phyloP scores from a whole-genome alignment of 1,140 invertebrate genomes.

The Brachionus rubens region DNA sequence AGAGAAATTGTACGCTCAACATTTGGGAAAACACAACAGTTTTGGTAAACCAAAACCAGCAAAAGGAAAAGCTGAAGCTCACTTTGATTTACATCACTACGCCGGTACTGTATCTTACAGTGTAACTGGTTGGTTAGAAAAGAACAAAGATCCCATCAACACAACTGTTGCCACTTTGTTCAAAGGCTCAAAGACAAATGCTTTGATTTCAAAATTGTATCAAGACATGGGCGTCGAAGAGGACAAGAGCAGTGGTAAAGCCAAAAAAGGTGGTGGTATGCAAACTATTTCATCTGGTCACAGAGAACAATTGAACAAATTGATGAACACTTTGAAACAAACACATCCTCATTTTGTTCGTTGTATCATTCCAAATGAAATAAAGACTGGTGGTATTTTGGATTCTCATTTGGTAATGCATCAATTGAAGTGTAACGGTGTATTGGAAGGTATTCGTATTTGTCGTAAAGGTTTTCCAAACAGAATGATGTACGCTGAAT shows the following conservation, averaged over 20 bases:
- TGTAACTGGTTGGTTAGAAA: slow-evolving; percentile 94
- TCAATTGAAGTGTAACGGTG: slow-evolving; percentile 99
- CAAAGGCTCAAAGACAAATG: neutral
- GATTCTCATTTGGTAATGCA: slow-evolving; percentile 94
- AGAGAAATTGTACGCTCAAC: slow-evolving; percentile 95
- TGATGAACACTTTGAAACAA: slow-evolving; percentile 91
- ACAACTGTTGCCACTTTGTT: slow-evolving; percentile 75
- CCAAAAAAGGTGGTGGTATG: slow-evolving; percentile 93
- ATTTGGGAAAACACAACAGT: slow-evolving; percentile 95
- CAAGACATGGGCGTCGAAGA: slow-evolving; percentile 2
- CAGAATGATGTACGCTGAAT: slow-evolving; percentile 99
- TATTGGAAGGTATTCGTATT: slow-evolving; percentile 99
- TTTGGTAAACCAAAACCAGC: slow-evolving; percentile 93
- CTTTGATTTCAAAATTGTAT: neutral
- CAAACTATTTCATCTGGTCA: slow-evolving; percentile 84
- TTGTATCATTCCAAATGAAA: slow-evolving; percentile 99
- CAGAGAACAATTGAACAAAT: slow-evolving; percentile 90
- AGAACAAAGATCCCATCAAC: slow-evolving; percentile 99
- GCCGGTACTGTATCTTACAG: slow-evolving; percentile 77
- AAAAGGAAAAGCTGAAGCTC: slow-evolving; percentile 86
- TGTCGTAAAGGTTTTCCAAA: slow-evolving; percentile 99
- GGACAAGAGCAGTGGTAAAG: slow-evolving; percentile 64
- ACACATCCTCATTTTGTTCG: slow-evolving; percentile 98
- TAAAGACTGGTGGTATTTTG: slow-evolving; percentile 92
- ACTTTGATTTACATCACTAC: slow-evolving; percentile 98